Conservation (phyloP, 1,140 invertebrate genomes). For the Phymorhynchus buccinoides region DNA sequence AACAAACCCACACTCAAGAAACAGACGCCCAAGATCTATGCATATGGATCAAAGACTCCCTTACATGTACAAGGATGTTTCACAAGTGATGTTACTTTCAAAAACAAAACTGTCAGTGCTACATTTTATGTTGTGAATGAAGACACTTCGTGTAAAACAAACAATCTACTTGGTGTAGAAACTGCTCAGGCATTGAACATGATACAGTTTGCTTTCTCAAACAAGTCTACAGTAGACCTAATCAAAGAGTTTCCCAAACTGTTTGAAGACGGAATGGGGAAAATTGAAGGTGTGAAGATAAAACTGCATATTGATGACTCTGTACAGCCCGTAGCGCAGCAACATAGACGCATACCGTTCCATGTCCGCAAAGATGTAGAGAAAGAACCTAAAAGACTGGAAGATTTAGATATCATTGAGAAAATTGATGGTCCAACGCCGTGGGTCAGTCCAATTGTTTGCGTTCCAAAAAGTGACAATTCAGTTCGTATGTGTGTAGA, state of each 20-base stretch:
- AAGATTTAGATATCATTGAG: neutral
- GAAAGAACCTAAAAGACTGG: constrained; percentile 27
- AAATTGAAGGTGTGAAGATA: constrained; percentile 36
- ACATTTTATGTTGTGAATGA: constrained; percentile 25
- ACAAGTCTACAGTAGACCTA: neutral
- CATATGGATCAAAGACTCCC: too few relatives aligned
- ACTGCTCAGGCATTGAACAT: neutral
- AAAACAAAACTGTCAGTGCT: neutral
- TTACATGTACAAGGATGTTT: too few relatives aligned
- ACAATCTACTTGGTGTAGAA: neutral
- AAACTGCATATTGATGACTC: constrained; percentile 39
- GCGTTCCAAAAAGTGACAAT: too few relatives aligned
- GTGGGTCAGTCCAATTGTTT: too few relatives aligned
- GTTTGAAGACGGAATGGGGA: constrained; percentile 10
- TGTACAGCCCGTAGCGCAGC: constrained; percentile 35
- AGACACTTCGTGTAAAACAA: neutral
- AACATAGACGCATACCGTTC: constrained; percentile 38
- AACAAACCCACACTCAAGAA: too few relatives aligned
- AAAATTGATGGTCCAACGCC: too few relatives aligned
- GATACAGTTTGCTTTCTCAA: neutral
- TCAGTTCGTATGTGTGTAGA: too few relatives aligned
- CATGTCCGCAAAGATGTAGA: constrained; percentile 33
- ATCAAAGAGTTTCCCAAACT: neutral
- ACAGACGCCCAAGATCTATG: too few relatives aligned
- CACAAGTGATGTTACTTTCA: neutral